phyloP scores from a whole-genome alignment of 2,888 invertebrate genomes.

The Zeuzera pyrina region DNA sequence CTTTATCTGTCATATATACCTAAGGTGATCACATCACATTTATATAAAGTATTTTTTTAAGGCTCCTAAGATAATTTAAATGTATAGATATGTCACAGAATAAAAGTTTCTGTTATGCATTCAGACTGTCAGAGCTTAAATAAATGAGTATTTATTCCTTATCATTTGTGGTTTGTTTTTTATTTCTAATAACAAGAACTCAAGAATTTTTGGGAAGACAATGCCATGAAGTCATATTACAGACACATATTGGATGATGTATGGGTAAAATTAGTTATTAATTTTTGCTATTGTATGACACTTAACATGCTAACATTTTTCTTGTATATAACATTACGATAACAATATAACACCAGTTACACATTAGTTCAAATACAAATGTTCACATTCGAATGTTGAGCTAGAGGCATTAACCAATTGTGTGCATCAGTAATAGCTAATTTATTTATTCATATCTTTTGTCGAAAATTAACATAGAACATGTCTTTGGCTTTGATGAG shows the following conservation, averaged over 20 bases:
- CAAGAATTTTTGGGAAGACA: too few species aligned
- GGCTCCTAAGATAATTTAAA: too few species aligned
- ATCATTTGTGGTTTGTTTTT: neutral
- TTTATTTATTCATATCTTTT: too few species aligned
- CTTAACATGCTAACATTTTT: neutral
- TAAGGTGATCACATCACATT: slow-evolving; percentile 11
- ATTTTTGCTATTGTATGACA: neutral
- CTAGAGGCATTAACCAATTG: too few species aligned
- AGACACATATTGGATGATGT: neutral
- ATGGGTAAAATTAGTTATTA: neutral
- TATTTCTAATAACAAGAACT: neutral
- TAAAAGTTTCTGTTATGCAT: too few species aligned
- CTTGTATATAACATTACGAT: neutral
- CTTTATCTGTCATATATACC: slow-evolving; percentile 17
- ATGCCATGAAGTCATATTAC: neutral
- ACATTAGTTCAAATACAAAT: too few species aligned
- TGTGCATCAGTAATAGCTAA: too few species aligned
- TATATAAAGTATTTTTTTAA: slow-evolving; percentile 17
- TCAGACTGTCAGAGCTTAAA: neutral
- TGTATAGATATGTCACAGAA: too few species aligned
- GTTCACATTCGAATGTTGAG: too few species aligned
- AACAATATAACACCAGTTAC: too few species aligned
- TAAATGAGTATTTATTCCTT: neutral
- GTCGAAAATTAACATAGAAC: too few species aligned
- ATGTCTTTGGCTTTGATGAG: too few species aligned